Percentiles rank a stretch among this genome's conserved stretches.
phyloP scores from a whole-genome alignment of 2,113 vertebrate genomes.

The Melanotaenia duboulayi region DNA sequence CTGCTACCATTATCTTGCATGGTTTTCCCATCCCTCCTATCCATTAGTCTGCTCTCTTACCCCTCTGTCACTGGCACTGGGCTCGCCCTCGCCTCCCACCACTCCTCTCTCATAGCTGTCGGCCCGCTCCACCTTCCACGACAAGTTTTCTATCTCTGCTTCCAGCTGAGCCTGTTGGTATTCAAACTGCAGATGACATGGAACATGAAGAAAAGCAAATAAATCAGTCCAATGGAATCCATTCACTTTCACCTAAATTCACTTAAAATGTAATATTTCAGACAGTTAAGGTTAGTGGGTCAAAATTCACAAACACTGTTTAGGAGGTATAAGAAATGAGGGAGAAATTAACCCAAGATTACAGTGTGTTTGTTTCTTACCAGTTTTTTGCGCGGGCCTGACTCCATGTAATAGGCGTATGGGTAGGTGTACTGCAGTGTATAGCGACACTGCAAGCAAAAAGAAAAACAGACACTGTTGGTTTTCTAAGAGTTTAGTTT shows the following conservation, averaged over 20 bases:
- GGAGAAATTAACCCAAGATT: neutral
- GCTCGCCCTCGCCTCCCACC: conserved; percentile 82
- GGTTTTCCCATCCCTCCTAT: neutral
- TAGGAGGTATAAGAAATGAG: neutral
- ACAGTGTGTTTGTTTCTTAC: conserved; percentile 80
- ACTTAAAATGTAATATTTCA: neutral
- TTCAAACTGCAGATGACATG: conserved; percentile 87
- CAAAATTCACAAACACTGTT: neutral
- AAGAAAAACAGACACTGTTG: neutral
- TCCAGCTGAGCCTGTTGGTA: conserved; percentile 99
- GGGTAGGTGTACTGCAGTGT: conserved; percentile 99
- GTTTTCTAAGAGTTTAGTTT: neutral
- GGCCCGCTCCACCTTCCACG: conserved; percentile 98
- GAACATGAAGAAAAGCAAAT: neutral
- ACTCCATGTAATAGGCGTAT: conserved; percentile 99
- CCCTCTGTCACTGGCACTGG: conserved; percentile 85
- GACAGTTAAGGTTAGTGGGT: neutral
- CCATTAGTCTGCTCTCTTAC: conserved; percentile 58
- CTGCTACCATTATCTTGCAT: no score
- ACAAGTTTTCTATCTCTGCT: conserved; percentile 98
- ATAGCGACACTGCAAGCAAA: conserved; percentile 91
- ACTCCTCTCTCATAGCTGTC: conserved; percentile 98
- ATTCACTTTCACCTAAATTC: neutral
- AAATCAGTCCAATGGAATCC: no score
- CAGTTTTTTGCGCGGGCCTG: conserved; percentile 97